phyloP scores from a whole-genome alignment of 2,113 vertebrate genomes.

The Sterrhoptilus dennistouni region DNA sequence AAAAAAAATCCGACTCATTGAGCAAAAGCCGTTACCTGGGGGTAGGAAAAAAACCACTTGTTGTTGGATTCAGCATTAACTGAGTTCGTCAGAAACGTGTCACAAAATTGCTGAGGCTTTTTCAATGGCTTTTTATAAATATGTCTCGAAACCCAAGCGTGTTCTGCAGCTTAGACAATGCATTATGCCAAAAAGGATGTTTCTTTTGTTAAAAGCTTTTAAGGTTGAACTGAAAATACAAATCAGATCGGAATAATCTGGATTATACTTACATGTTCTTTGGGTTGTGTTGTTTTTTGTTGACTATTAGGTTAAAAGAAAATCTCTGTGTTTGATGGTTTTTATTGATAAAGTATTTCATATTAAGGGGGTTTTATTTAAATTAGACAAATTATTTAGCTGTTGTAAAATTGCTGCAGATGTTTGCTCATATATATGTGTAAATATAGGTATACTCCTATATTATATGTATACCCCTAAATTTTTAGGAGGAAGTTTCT shows the following conservation, averaged over 20 bases:
- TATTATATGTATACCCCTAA: neutral
- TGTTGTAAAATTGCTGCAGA: neutral
- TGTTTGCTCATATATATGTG: neutral
- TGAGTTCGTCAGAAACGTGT: conserved; percentile 1
- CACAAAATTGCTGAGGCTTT: neutral
- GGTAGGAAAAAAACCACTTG: neutral
- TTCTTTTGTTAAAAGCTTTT: conserved; percentile 47
- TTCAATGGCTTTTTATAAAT: conserved; percentile 9
- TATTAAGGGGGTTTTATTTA: neutral
- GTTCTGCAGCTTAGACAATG: conserved; percentile 1
- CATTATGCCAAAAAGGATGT: conserved; percentile 32
- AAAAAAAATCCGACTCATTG: accelerated
- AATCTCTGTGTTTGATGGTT: neutral
- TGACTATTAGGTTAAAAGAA: neutral
- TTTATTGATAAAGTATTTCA: conserved; percentile 15
- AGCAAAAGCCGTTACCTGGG: neutral
- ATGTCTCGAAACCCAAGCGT: conserved; percentile 22
- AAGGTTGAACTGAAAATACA: conserved; percentile 32
- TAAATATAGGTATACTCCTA: neutral
- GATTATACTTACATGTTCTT: neutral
- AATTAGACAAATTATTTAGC: conserved; percentile 24
- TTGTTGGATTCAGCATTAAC: neutral
- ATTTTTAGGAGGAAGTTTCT: neutral
- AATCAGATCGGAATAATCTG: neutral
- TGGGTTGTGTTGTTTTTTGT: neutral